Base-by-base conservation (phyloP, 30 jellyfish, hydroid and myxozoan species). In the Aurelia aurita complex sp. Pacific region DNA sequence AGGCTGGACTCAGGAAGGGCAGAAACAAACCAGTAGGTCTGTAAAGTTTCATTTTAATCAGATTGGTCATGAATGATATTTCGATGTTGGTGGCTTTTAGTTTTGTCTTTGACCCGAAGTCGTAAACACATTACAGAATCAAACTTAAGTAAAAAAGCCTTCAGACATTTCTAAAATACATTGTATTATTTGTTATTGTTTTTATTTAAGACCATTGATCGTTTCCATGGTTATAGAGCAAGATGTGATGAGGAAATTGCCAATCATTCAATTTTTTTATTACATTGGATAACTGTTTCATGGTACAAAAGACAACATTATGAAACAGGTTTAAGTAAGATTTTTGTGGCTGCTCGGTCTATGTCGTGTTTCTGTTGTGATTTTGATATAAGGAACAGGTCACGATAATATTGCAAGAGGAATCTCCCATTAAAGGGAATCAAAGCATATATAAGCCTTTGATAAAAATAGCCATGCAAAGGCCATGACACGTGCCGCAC, bases 231-330 rank as follows among this genome's bases (percentile, higher is more conserved):
- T 38, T 18, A 79, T 66, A 7, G 15, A 43, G 8, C 19, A 46
- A 15, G 63, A 43, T 10, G 23, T 64, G 89, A 79, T 79, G 67
- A 64, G 89, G 78, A 79, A 79, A 79, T 79, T 79, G 78, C 59
- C 80, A 79, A 79, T 79, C 16, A 79, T 79, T 79, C 55, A 11
- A 32, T 66, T 79, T 79, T 57, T 35, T 79, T 0, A 59, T 79
- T 79, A 38, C 46, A 16, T 43, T 54, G n/a, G 55, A 65, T 79
- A 79, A 79, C 81, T 79, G 89, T 79, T 79, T 64, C 53, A 29
- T n/a, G 42, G 40, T 59, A 66, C 70, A 61, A 61, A 61, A 46
- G 57, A 46, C 54, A 43, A 43, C 57, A 46, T 46, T 46, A 46
- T 46, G 57, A 46, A 46, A 46, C 8, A 46, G 57, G 57, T 63